Conservation (phyloP, 2,113 vertebrate genomes). For the Eolophus roseicapilla region DNA sequence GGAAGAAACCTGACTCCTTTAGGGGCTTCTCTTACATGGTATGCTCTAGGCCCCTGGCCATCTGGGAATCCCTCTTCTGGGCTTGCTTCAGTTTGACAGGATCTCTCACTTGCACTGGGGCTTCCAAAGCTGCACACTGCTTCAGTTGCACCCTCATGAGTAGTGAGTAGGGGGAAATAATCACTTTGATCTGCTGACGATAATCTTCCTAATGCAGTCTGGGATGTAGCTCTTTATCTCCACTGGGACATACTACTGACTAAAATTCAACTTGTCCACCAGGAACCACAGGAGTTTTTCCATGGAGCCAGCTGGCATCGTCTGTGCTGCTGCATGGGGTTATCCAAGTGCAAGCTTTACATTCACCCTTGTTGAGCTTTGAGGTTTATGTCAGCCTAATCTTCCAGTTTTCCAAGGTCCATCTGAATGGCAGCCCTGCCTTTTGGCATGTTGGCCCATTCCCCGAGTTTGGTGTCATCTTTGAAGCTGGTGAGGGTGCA, state of each 20-base stretch:
- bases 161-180: not conserved
- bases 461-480: not conserved
- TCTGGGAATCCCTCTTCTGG: not conserved
- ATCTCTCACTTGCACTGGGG: not conserved
- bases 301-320: not conserved
- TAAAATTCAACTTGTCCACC: not conserved
- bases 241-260: accelerated
- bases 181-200: not conserved
- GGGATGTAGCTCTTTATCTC: not conserved
- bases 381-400: not conserved
- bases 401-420: not conserved
- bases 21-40: not conserved
- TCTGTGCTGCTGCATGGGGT: not conserved
- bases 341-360: not conserved
- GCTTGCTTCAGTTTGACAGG: not conserved
- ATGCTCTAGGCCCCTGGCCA: not conserved
- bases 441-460: not conserved
- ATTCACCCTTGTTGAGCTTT: not conserved
- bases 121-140: not conserved
- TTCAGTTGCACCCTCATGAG: not conserved
- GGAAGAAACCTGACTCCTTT: not conserved
- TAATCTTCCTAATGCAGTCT: not conserved
- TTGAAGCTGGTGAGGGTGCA: not conserved
- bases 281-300: not conserved
- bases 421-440: not conserved